phyloP scores from a whole-genome alignment of 2,113 vertebrate genomes.

The Coturnix japonica region DNA sequence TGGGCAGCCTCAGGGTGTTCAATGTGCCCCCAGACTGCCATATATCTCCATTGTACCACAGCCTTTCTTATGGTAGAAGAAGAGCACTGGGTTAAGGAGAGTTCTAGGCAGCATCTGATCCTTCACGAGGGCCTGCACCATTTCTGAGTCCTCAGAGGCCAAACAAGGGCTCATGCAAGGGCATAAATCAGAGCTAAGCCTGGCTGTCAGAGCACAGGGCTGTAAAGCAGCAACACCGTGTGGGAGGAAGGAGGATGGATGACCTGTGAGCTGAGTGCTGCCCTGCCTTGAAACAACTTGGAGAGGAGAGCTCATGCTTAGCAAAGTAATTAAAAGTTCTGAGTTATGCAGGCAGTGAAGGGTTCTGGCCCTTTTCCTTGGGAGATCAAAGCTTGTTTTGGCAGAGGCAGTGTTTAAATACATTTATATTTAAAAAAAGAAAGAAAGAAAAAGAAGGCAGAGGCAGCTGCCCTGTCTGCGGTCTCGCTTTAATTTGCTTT shows the following conservation, averaged over 20 bases:
- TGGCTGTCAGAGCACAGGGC: neutral
- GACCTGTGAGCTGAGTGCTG: neutral
- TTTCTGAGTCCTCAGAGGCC: neutral
- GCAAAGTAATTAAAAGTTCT: constrained; percentile 29
- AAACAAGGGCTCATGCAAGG: neutral
- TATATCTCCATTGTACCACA: neutral
- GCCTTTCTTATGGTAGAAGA: neutral
- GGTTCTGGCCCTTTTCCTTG: constrained; percentile 52
- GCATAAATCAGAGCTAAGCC: neutral
- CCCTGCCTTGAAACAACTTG: neutral
- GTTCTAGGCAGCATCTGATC: neutral
- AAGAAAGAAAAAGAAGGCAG: neutral
- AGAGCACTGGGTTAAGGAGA: neutral
- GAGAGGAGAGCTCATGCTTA: constrained; percentile 9
- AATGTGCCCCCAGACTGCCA: accelerated
- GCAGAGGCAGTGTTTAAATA: constrained; percentile 27
- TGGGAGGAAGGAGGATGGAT: constrained; percentile 9
- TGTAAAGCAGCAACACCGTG: neutral
- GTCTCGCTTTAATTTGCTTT: constrained; percentile 33
- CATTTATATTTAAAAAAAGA: constrained; percentile 3
- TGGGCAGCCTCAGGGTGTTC: neutral
- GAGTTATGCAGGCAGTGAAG: constrained; percentile 11
- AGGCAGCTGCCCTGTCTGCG: constrained; percentile 23
- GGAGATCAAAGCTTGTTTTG: constrained; percentile 72
- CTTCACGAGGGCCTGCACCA: neutral